Evolutionary conservation across 2,797 vertebrate species (phyloP), one percentile per base, ranked within the genome.

Genomic region (Acridotheres tristis): DNA sequence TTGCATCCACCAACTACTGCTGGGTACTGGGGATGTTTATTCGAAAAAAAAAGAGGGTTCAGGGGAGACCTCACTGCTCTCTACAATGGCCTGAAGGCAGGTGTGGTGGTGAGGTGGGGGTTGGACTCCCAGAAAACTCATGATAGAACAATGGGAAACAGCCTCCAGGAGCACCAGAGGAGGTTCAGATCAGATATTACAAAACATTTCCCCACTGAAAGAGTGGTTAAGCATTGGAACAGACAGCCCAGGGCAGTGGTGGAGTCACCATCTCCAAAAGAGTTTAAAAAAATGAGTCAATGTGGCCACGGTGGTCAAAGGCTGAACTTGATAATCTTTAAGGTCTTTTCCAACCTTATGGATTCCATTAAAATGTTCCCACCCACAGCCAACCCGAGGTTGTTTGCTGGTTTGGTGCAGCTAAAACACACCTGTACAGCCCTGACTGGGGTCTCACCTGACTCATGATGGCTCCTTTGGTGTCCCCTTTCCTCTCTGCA

Each of bases 341-440:
- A 89, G 25, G 29, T 30, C 5, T 45, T 65, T 76, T 23, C 32
- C 55, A 55, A 2, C 5, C 13, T 32, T 8, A 19, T 27, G 40
- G 47, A 54, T 74, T 45, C 76, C 14, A 48, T 16, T 25, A 9
- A 45, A 81, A 48, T 11, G 5, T 16, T 82, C 53, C 58, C 14
- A 63, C 5, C 3, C 32, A 42, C 10, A 58, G 11, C 16, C 26
- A 78, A 6, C 6, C 14, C 27, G 47, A 42, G n/a, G 30, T 21
- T 68, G 8, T 20, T 69, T 42, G 20, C 11, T 59, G 74, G 13
- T 40, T 45, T 66, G 38, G 8, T 30, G 27, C 38, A 81, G 36
- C 16, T 51, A 20, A 84, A 83, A 59, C 0, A 0, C 5, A 0
- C 1, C 3, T 38, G 36, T 23, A 32, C 1, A 17, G 3, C 11